Evolutionary conservation across 2,113 vertebrate genomes (phyloP).

Genomic region (Lophura nycthemera): DNA sequence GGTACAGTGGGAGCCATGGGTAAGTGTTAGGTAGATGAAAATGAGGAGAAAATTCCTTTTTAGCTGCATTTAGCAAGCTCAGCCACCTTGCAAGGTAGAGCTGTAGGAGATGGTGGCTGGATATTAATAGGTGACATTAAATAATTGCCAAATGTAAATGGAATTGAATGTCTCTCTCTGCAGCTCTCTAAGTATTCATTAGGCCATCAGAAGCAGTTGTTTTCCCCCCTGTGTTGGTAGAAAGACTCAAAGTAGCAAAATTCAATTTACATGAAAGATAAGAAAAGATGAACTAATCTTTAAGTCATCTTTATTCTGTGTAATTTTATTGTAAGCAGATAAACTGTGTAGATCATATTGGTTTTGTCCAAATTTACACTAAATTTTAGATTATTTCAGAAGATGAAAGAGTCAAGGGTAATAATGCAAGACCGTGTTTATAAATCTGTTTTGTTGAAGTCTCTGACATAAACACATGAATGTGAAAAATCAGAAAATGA

Average conservation of each 20-base stretch:
- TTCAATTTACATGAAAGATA: conserved; percentile 52
- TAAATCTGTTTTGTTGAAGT: conserved; percentile 48
- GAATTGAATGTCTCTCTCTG: conserved; percentile 37
- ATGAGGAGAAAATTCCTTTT: conserved; percentile 49
- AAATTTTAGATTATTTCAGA: conserved; percentile 55
- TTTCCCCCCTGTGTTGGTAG: neutral
- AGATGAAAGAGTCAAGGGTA: conserved; percentile 50
- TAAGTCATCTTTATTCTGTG: conserved; percentile 59
- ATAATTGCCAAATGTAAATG: conserved; percentile 53
- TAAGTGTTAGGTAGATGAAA: conserved; percentile 22
- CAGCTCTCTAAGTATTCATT: conserved; percentile 31
- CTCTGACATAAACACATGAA: conserved; percentile 49
- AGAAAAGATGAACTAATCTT: conserved; percentile 62
- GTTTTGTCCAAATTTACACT: conserved; percentile 53
- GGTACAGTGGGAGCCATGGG: neutral
- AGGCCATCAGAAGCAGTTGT: conserved; percentile 33
- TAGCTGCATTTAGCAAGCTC: conserved; percentile 28
- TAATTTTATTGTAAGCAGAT: conserved; percentile 64
- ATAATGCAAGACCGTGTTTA: conserved; percentile 25
- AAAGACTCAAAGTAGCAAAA: conserved; percentile 44
- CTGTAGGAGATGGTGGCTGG: neutral
- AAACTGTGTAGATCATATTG: conserved; percentile 24
- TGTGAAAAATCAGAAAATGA: conserved; percentile 56
- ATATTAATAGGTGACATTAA: conserved; percentile 65
- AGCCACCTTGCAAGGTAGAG: neutral